Base-by-base conservation (phyloP, 2,113 vertebrate species). In the Fregetta grallaria region DNA sequence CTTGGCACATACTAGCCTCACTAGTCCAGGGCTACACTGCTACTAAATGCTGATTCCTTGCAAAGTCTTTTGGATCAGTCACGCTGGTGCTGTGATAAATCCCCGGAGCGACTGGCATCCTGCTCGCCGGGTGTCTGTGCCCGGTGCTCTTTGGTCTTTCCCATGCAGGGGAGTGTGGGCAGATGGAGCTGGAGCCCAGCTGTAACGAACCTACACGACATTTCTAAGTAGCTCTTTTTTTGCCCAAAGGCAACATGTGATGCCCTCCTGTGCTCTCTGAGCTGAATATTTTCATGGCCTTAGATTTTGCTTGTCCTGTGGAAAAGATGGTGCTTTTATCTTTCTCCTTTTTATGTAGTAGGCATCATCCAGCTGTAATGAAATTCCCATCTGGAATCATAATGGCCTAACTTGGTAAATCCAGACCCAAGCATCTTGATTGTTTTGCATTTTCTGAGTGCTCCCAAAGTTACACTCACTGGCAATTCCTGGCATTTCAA, bases 401-500 rank as follows among this genome's bases (percentile, higher is more conserved):
- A 72, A 73, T n/a, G 16, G 17, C 36, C 62, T 47, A 38, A 19
- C 49, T 88, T 19, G 3, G 73, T 79, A 93, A 79, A 94, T 16
- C 34, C 40, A 79, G 87, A 66, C 71, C 19, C 62, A 95, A 96
- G 90, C 13, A 61, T 73, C 62, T 34, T 11, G 17, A 34, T 78
- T 90, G 74, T 88, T 96, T 92, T 93, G 81, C 66, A 85, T 62
- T 75, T 93, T 86, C 78, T 85, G 84, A 91, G 45, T 26, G 34
- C 62, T 95, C 84, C 52, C 66, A 85, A 96, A 95, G 49, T 61
- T 90, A 75, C 61, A 34, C 22, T 25, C 90, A 45, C 77, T 79
- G 81, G 77, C 82, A 96, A 53, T 90, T 94, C 81, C 87, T 96
- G 87, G 90, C 93, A 92, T 94, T 96, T 96, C 62, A 86, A 92